Conservation (phyloP, 2,113 vertebrate genomes). For the Microcebus griseorufus region DNA sequence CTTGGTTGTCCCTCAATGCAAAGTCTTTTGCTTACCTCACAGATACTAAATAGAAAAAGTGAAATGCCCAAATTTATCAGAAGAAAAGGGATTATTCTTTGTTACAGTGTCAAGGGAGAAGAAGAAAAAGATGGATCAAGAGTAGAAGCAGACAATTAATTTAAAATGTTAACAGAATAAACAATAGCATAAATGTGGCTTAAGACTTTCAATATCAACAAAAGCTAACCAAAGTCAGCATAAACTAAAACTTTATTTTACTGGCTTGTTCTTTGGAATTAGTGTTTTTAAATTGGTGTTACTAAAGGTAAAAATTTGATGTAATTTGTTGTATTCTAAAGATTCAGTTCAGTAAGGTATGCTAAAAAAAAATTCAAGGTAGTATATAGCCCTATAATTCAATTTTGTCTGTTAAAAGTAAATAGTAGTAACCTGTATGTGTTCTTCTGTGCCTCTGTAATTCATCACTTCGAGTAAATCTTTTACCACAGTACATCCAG, state of each 20-base stretch:
- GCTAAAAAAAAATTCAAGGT: neutral
- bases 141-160: constrained; percentile 31
- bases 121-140: neutral
- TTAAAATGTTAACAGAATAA: constrained; percentile 16
- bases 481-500: constrained; percentile 99
- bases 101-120: neutral
- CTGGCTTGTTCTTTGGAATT: neutral
- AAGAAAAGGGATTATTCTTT: constrained; percentile 26
- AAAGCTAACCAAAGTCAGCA: neutral
- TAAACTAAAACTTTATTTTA: constrained; percentile 30
- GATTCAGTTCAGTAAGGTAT: neutral
- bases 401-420: constrained; percentile 69
- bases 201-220: neutral
- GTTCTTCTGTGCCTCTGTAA: constrained; percentile 98
- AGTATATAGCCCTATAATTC: neutral
- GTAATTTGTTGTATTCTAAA: constrained; percentile 36
- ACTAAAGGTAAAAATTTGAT: neutral
- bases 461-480: constrained; percentile 98
- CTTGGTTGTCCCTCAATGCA: neutral
- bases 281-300: constrained; percentile 7
- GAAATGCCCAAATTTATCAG: constrained; percentile 48
- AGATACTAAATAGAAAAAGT: constrained; percentile 21
- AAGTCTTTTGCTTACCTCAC: neutral
- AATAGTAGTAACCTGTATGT: constrained; percentile 93
- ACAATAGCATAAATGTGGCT: neutral